These are phyloP conservation scores for Ptychochromis oligacanthus DNA, from an alignment of 2,113 vertebrate species.

Conservation along the genomic window DNA sequence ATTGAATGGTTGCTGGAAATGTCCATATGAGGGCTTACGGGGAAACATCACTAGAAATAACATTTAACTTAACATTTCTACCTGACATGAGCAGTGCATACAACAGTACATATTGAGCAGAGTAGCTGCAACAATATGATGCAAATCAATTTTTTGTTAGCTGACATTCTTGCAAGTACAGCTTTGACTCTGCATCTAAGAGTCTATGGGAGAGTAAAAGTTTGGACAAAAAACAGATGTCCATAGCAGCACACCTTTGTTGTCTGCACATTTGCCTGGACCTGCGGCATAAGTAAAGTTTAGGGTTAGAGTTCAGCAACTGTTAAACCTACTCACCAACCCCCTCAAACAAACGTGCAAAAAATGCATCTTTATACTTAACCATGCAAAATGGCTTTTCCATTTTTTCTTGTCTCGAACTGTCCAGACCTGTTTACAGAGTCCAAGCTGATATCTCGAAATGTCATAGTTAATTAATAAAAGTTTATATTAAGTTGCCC, in stretches of 20 bases:
- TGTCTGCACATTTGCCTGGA: conserved; percentile 47
- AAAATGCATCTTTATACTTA: conserved; percentile 1
- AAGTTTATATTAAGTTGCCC: neutral
- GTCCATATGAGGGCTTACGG: conserved; percentile 54
- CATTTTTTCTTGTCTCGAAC: neutral
- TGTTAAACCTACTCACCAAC: neutral
- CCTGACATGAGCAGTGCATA: conserved; percentile 10
- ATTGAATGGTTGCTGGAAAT: conserved; percentile 60
- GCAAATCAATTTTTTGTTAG: conserved; percentile 15
- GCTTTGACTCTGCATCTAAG: neutral
- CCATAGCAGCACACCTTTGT: conserved; percentile 47
- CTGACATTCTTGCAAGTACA: conserved; percentile 19
- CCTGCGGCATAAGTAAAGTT: conserved; percentile 71
- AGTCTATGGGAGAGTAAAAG: neutral
- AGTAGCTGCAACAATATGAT: conserved; percentile 29
- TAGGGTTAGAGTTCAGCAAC: conserved; percentile 70
- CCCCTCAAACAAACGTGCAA: neutral
- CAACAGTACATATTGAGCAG: conserved; percentile 3
- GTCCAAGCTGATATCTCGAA: neutral
- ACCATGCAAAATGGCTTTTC: neutral
- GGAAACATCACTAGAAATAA: conserved; percentile 45
- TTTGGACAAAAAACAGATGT: conserved; percentile 34
- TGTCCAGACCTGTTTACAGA: neutral
- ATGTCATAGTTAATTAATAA: neutral
- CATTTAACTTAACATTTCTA: conserved; percentile 38